Evolutionary conservation across 1,140 invertebrate genomes (phyloP).

Genomic region (Tetragonula clypearis): DNA sequence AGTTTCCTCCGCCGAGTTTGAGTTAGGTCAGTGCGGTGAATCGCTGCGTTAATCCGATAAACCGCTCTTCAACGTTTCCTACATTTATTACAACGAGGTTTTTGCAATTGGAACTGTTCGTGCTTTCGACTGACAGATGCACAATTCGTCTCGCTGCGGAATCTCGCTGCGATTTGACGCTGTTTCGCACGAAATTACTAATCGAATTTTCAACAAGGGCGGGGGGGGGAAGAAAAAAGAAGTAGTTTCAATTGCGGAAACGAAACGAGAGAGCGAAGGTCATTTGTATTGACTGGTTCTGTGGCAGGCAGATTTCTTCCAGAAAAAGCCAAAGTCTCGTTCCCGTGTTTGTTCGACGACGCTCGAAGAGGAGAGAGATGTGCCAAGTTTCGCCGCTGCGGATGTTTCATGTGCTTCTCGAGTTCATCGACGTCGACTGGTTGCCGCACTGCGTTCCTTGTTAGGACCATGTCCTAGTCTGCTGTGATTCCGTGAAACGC

Average conservation of each 20-base stretch:
- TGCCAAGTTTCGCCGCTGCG: constrained; percentile 54
- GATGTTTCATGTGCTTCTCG: constrained; percentile 29
- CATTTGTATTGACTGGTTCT: not conserved
- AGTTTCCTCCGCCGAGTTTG: not conserved
- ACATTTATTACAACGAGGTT: not conserved
- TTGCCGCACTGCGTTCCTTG: constrained; percentile 44
- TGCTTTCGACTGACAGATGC: not conserved
- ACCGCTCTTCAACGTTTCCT: not conserved
- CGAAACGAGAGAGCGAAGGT: not conserved
- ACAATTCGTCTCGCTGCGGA: not conserved
- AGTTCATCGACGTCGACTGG: constrained; percentile 1
- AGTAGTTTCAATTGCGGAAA: not conserved
- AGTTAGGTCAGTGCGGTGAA: not conserved
- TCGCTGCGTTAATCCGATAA: not conserved
- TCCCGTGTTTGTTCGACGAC: not conserved
- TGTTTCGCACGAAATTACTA: not conserved
- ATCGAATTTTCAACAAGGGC: not conserved
- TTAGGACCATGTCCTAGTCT: constrained; percentile 36
- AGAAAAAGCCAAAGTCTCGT: constrained; percentile 41
- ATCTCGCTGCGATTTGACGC: not conserved
- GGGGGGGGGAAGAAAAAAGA: too few species aligned
- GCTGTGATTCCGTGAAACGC: constrained; percentile 37
- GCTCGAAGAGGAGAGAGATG: constrained; percentile 37
- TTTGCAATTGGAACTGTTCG: not conserved
- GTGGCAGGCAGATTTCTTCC: constrained; percentile 44